A percentile compares a stretch with the other conserved stretches of the same genome.
Conservation (phyloP, 2,888 invertebrate genomes). For the Thumatha senex region DNA sequence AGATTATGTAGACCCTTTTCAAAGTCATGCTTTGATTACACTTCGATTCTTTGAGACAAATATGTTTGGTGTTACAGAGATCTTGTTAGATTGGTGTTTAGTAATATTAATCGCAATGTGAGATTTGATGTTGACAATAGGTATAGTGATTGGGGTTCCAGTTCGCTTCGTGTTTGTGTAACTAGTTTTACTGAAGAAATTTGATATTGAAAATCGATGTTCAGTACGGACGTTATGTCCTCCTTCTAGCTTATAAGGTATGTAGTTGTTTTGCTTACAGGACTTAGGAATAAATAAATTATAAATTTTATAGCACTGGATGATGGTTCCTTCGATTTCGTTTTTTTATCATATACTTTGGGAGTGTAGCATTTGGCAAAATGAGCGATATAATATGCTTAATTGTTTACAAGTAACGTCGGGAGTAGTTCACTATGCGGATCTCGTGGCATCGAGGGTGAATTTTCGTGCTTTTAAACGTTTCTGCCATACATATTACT, state of each 20-base stretch:
- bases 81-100: constrained; percentile 32
- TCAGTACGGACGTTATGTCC: neutral
- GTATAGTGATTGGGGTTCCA: constrained; percentile 21
- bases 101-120: constrained; percentile 34
- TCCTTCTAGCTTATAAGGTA: neutral
- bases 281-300: too few species aligned
- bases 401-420: too few species aligned
- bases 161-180: constrained; percentile 14
- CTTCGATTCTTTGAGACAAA: constrained; percentile 4
- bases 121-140: constrained; percentile 38
- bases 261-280: neutral
- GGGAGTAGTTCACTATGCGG: too few species aligned
- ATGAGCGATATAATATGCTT: too few species aligned
- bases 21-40: constrained; percentile 6
- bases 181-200: constrained; percentile 10
- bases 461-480: too few species aligned
- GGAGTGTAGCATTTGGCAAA: too few species aligned
- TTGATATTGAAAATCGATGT: constrained; percentile 3
- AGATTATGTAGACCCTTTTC: constrained; percentile 33
- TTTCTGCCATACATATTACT: too few species aligned
- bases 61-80: constrained; percentile 8
- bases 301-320: too few species aligned
- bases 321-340: too few species aligned
- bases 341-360: too few species aligned
- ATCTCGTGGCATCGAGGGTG: too few species aligned